Base-by-base conservation (phyloP, 2,888 invertebrate species). In the Leptogaster cylindrica region DNA sequence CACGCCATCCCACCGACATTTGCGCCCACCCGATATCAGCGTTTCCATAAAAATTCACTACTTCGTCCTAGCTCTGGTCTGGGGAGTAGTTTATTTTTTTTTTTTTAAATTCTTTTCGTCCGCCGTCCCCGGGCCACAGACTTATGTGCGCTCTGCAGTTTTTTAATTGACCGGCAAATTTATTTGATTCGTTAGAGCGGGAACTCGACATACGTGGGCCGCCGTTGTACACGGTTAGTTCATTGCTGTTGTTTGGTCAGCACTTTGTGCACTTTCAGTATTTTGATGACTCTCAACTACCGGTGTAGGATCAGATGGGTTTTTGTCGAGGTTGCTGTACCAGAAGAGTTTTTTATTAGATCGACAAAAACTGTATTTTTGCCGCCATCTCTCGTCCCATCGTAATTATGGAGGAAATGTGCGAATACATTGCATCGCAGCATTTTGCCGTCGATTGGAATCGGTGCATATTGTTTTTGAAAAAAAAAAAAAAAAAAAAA, bases 151-250 rank as follows among this genome's bases (percentile, higher is more conserved):
- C 77, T 79, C 77, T 77, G 78, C 79, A 79, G 77, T 78, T 79
- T 79, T 79, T 79, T 79, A 79, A 79, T 79, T 79, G 79, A 79
- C 79, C 79, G 79, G 78, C 77, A 77, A 78, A 78, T 79, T 79
- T 78, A 79, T 79, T 77, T 78, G 79, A 79, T 79, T 79, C 79
- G 79, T 79, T 79, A 78, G 72, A 71, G 71, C 70, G 68, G 71
- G 67, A 67, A 67, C 66, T 44, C 48, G 33, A 25, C 50, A 65
- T 65, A 65, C 36, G 65, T 65, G 65, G 50, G 50, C 50, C 39
- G 18, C 25, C 18, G 25, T 51, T 65, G 39, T 65, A 36, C 48
- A 50, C 33, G n/a, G 33, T 33, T 64, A 64, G 46, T 46, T 64
- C 50, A 65, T 65, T 65, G 65, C 50, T 65, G 65, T 65, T 65